These are phyloP conservation scores for Hesperia comma DNA, from an alignment of 2,888 invertebrate genomes.

Conservation along the genomic window DNA sequence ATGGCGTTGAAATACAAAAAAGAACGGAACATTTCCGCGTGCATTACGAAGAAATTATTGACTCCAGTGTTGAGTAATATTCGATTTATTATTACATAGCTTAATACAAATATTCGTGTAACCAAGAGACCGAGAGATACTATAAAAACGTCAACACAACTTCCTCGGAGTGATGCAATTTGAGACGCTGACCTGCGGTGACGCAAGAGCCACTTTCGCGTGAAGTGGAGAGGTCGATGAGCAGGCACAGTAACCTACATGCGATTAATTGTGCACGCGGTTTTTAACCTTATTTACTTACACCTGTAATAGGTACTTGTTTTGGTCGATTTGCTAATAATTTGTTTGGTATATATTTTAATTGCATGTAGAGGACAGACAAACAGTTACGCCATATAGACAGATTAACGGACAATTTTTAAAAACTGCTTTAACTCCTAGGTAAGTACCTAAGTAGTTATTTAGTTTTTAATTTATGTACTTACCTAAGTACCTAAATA, in stretches of 20 bases:
- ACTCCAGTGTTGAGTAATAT: neutral
- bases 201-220: constrained; percentile 79
- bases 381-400: no score
- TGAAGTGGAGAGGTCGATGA: constrained; percentile 61
- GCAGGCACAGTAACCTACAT: constrained; percentile 75
- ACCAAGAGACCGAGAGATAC: constrained; percentile 47
- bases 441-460: no score
- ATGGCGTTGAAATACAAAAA: constrained; percentile 49
- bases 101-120: constrained; percentile 9
- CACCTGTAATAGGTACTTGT: constrained; percentile 25
- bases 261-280: constrained; percentile 50
- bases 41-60: neutral
- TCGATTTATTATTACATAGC: constrained; percentile 9
- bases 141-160: constrained; percentile 28
- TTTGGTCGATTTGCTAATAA: constrained; percentile 13
- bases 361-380: no score
- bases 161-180: constrained; percentile 63
- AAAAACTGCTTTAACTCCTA: no score
- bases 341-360: neutral
- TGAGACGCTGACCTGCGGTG: constrained; percentile 70
- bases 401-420: no score
- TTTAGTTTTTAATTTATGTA: no score
- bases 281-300: constrained; percentile 49
- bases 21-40: neutral
- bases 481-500: no score